Evolutionary conservation across 2,888 invertebrate species (phyloP).

Genomic region (Malacosoma neustria): DNA sequence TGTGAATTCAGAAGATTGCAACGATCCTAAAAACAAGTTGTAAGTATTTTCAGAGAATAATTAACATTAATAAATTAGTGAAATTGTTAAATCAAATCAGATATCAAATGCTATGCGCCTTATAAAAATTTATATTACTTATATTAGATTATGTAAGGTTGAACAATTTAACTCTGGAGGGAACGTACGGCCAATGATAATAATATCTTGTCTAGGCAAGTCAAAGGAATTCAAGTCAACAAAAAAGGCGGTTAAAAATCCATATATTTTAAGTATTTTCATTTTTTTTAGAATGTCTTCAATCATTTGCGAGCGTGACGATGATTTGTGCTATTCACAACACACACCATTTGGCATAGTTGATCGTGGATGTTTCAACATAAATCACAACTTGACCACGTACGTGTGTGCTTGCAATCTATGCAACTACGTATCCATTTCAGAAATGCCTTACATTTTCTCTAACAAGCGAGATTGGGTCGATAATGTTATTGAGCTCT

Average conservation of each 20-base stretch:
- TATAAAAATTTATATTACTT: too few relatives aligned
- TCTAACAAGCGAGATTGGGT: slow-evolving; percentile 40
- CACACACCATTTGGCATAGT: slow-evolving; percentile 58
- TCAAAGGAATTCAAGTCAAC: too few relatives aligned
- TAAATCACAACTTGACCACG: slow-evolving; percentile 36
- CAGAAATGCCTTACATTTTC: slow-evolving; percentile 50
- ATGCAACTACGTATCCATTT: slow-evolving; percentile 50
- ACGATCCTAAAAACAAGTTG: slow-evolving; percentile 39
- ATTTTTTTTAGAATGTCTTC: slow-evolving; percentile 37
- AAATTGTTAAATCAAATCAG: too few relatives aligned
- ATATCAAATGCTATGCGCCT: too few relatives aligned
- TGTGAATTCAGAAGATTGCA: slow-evolving; percentile 32
- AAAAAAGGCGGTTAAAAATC: too few relatives aligned
- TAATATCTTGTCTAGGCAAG: too few relatives aligned
- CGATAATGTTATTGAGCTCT: slow-evolving; percentile 46
- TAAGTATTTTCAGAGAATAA: slow-evolving; percentile 21
- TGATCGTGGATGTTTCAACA: slow-evolving; percentile 49
- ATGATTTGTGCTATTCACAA: slow-evolving; percentile 47
- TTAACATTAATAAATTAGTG: slow-evolving; percentile 1
- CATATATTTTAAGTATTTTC: not conserved
- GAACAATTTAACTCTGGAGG: too few relatives aligned
- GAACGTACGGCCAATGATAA: too few relatives aligned
- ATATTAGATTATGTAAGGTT: too few relatives aligned
- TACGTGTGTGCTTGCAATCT: slow-evolving; percentile 57
- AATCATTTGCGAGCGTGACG: slow-evolving; percentile 29